Evolutionary conservation across 2,888 invertebrate species (phyloP).

Genomic region (Lasiommata megera): DNA sequence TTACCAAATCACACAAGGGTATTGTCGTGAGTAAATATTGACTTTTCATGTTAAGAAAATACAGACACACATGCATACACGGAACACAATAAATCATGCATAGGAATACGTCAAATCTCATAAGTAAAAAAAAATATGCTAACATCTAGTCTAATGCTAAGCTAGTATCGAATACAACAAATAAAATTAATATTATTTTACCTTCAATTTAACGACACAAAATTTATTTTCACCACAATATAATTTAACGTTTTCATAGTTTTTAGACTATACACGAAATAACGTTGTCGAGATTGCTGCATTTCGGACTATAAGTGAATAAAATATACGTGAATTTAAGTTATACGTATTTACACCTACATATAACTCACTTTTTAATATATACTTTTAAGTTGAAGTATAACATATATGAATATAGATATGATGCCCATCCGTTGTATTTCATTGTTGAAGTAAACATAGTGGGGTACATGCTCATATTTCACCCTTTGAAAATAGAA

Average conservation of each 20-base stretch:
- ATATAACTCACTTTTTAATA: too few species aligned
- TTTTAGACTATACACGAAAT: neutral
- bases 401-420: too few species aligned
- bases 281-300: too few species aligned
- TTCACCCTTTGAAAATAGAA: slow-evolving; percentile 10
- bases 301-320: too few species aligned
- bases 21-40: neutral
- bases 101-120: slow-evolving; percentile 6
- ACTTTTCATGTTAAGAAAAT: slow-evolving; percentile 16
- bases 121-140: slow-evolving; percentile 8
- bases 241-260: neutral
- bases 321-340: too few species aligned
- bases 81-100: slow-evolving; percentile 18
- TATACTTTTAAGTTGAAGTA: too few species aligned
- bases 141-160: slow-evolving; percentile 15
- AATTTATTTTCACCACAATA: neutral
- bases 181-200: slow-evolving; percentile 12
- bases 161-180: slow-evolving; percentile 16
- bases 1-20: too few species aligned
- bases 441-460: neutral
- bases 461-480: neutral
- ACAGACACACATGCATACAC: slow-evolving; percentile 16
- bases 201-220: neutral
- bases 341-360: too few species aligned
- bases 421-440: too few species aligned